Evolutionary conservation across 2,888 invertebrate genomes (phyloP), one percentile per base, ranked within the genome.

Genomic region (Eupsilia transversa): DNA sequence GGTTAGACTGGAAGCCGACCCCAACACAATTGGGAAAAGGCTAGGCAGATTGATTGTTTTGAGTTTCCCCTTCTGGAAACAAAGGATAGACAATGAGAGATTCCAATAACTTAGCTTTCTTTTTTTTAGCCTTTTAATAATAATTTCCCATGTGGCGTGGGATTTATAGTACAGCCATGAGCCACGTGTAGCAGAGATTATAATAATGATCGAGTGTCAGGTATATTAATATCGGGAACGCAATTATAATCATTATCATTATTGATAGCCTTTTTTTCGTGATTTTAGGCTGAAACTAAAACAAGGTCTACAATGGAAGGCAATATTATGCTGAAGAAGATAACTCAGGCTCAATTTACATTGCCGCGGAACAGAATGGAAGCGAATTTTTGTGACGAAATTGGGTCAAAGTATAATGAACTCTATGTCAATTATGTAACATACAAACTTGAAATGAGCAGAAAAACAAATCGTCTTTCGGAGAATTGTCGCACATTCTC

Each of bases 191-290:
- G 43, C 41, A 12, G 41, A 27, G 57, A 59, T 75, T 66, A 74
- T 33, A 27, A 27, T 9, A 12, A 59, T 74, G 74, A 75, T 75
- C 17, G 74, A 75, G 74, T 33, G 57, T 17, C 9, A 33, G 27
- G 12, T 49, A 59, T 74, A 61, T 38, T 61, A 38, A 61, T 61
- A 61, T 12, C 17, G 9, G 38, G n/a, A 61, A 61, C 17, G n/a
- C 60, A 61, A 27, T 61, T 17, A 61, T 38, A 38, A 61, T 38
- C 17, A 20, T 17, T 61, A 61, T 38, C 38, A 38, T 17, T n/a
- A 61, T 61, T 17, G n/a, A 38, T 38, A 61, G 17, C 17, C 17
- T n/a, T 35, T 57, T 12, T 23, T 23, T 60, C n/a, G 35, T 59
- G 23, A 23, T 23, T 23, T 59, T 33, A 23, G 59, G 59, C 10